phyloP scores from a whole-genome alignment of 2,797 vertebrate genomes.

The Cynodonichthys magdalenae region DNA sequence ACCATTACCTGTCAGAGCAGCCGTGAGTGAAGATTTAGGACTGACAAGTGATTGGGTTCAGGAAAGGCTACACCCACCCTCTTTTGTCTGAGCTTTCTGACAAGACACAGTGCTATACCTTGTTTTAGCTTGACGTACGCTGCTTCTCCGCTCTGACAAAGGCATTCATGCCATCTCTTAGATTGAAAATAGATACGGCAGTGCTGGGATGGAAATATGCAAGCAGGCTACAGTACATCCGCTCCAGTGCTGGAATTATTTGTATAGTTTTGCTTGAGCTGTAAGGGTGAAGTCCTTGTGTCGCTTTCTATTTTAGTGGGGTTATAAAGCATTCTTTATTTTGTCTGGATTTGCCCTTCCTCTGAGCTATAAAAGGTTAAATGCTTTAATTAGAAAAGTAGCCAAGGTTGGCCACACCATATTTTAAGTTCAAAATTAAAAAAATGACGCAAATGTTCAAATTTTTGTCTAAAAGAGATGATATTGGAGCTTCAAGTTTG shows the following conservation, averaged over 20 bases:
- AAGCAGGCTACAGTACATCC: conserved; percentile 37
- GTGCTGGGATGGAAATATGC: conserved; percentile 33
- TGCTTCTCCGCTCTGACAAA: conserved; percentile 51
- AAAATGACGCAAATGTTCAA: conserved; percentile 42
- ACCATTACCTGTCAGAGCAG: conserved; percentile 74
- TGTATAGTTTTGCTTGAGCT: conserved; percentile 33
- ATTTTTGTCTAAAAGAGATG: conserved; percentile 8
- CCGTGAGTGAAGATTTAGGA: conserved; percentile 75
- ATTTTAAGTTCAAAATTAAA: conserved; percentile 43
- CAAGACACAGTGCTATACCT: conserved; percentile 53
- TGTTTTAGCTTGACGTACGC: conserved; percentile 65
- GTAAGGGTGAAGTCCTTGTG: conserved; percentile 31
- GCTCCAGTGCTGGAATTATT: conserved; percentile 43
- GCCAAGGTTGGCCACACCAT: conserved; percentile 47
- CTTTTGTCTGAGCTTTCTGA: conserved; percentile 75
- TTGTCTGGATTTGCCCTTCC: conserved; percentile 59
- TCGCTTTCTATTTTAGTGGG: conserved; percentile 58
- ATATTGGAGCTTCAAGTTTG: conserved; percentile 15
- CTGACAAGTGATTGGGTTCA: conserved; percentile 81
- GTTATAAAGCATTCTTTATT: conserved; percentile 50
- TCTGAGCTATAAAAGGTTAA: conserved; percentile 66
- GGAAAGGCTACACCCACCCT: conserved; percentile 73
- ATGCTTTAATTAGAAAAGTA: conserved; percentile 66
- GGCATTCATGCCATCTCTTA: conserved; percentile 56
- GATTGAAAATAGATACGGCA: conserved; percentile 66